Evolutionary conservation across 2,797 vertebrate species (phyloP).

Genomic region (Pangasius macronema): DNA sequence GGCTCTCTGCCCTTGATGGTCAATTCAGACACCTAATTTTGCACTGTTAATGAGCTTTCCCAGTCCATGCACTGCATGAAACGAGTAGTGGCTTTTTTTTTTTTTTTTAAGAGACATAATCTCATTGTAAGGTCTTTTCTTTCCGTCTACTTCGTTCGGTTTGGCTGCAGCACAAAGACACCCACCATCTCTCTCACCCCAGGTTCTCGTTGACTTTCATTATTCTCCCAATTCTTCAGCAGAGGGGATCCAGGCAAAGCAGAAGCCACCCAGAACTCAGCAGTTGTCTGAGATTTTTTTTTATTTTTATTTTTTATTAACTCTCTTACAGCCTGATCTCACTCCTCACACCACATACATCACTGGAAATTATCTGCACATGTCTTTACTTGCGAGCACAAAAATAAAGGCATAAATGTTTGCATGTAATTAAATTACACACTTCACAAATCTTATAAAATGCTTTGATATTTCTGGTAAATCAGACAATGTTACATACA

Average conservation of each 20-base stretch:
- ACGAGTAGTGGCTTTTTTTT: constrained; percentile 6
- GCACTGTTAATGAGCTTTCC: neutral
- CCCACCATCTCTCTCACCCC: neutral
- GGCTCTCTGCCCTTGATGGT: neutral
- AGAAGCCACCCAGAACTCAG: neutral
- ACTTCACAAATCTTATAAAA: neutral
- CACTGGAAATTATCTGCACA: neutral
- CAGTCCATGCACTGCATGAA: neutral
- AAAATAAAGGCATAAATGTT: neutral
- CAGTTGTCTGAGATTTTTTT: neutral
- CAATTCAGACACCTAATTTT: constrained; percentile 15
- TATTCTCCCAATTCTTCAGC: neutral
- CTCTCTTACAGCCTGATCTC: neutral
- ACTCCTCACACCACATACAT: neutral
- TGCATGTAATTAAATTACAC: neutral
- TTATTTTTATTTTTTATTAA: too few species aligned
- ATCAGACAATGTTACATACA: neutral
- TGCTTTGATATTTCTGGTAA: neutral
- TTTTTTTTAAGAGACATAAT: constrained; percentile 11
- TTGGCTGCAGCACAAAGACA: constrained; percentile 3
- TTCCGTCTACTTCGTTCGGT: neutral
- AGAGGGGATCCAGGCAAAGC: neutral
- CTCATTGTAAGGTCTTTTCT: neutral
- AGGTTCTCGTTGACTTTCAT: neutral
- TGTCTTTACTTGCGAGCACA: neutral